Evolutionary conservation across 2,113 vertebrate species (phyloP).

Genomic region (Chinchilla lanigera): DNA sequence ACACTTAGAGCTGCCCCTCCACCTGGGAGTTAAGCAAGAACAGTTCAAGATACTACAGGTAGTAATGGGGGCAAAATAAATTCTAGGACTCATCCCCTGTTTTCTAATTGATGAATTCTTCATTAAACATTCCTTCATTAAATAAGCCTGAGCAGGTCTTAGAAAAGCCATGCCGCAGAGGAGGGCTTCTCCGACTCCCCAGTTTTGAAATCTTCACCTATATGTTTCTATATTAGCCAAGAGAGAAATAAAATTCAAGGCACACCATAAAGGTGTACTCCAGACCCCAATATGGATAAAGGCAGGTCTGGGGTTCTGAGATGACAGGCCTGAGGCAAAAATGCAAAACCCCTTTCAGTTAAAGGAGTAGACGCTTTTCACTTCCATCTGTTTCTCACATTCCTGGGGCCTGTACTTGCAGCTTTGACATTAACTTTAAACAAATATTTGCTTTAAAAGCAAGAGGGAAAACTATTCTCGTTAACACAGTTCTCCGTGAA

Average conservation of each 20-base stretch:
- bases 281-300: not conserved
- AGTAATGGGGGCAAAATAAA: constrained; percentile 45
- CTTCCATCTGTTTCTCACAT: constrained; percentile 52
- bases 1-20: not conserved
- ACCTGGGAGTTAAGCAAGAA: constrained; percentile 5
- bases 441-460: constrained; percentile 41
- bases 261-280: constrained; percentile 9
- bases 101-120: constrained; percentile 64
- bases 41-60: not conserved
- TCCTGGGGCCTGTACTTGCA: not conserved
- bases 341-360: constrained; percentile 9
- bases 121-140: constrained; percentile 59
- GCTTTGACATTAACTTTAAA: constrained; percentile 53
- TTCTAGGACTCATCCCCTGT: not conserved
- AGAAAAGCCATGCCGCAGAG: constrained; percentile 1
- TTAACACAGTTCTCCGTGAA: constrained; percentile 18
- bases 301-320: constrained; percentile 27
- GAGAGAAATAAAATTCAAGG: constrained; percentile 58
- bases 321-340: constrained; percentile 53
- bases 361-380: constrained; percentile 43
- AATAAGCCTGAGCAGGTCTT: constrained; percentile 56
- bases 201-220: constrained; percentile 54
- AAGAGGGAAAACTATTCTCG: constrained; percentile 20
- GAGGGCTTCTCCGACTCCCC: not conserved
- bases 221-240: constrained; percentile 34